Evolutionary conservation across 2,113 vertebrate species (phyloP).

Genomic region (Silurus meridionalis): DNA sequence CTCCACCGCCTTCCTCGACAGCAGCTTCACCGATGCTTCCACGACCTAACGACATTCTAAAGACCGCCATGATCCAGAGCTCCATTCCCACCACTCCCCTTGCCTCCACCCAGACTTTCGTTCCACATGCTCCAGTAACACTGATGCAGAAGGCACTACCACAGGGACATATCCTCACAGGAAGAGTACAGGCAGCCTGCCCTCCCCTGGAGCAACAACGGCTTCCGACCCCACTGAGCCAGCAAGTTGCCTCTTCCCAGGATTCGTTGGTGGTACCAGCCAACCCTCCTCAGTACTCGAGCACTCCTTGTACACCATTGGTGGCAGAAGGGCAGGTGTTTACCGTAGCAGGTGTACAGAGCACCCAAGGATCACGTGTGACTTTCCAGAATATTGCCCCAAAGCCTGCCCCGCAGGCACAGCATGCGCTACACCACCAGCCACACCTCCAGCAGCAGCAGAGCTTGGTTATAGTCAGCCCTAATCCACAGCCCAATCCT

Average conservation of each 20-base stretch:
- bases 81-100: constrained; percentile 75
- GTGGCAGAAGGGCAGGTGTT: constrained; percentile 82
- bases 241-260: constrained; percentile 74
- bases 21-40: constrained; percentile 78
- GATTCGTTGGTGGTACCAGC: constrained; percentile 81
- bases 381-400: constrained; percentile 96
- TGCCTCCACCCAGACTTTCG: constrained; percentile 80
- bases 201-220: constrained; percentile 82
- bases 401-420: constrained; percentile 79
- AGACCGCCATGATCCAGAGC: constrained; percentile 82
- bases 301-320: constrained; percentile 81
- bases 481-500: constrained; percentile 86
- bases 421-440: constrained; percentile 67
- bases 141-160: constrained; percentile 91
- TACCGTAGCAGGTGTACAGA: constrained; percentile 82
- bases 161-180: constrained; percentile 88
- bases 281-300: constrained; percentile 77
- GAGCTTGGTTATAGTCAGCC: constrained; percentile 92
- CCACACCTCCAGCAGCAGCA: constrained; percentile 72
- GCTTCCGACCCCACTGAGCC: constrained; percentile 76
- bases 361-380: constrained; percentile 84
- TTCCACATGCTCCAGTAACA: constrained; percentile 88
- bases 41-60: constrained; percentile 82
- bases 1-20: constrained; percentile 72
- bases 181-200: constrained; percentile 88